Percentiles rank a stretch among this genome's conserved stretches.
These are phyloP conservation scores for Pyrocoelia pectoralis DNA, from an alignment of 2,888 invertebrate species.

Conservation along the genomic window DNA sequence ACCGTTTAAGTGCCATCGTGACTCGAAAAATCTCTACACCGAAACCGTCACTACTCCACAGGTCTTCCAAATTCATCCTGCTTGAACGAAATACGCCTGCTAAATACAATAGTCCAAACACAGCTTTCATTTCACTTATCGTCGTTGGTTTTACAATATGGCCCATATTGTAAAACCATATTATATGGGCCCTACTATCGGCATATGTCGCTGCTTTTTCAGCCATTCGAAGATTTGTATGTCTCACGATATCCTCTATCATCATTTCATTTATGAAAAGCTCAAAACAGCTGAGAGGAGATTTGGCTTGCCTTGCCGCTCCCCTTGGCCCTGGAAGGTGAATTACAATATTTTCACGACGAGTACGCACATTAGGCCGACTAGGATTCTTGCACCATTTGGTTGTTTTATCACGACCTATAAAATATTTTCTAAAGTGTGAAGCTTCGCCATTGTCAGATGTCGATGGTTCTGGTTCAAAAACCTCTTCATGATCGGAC, in stretches of 20 bases:
- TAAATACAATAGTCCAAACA: slow-evolving; percentile 7
- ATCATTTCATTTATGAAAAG: background rate
- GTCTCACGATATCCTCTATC: background rate
- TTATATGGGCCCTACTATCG: too few species aligned
- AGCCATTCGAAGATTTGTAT: background rate
- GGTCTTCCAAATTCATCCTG: background rate
- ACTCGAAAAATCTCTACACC: background rate
- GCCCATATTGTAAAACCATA: background rate
- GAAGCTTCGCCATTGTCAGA: background rate
- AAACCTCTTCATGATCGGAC: background rate
- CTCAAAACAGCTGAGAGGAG: background rate
- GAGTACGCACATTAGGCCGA: background rate
- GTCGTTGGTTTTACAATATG: background rate
- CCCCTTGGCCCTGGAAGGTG: too few species aligned
- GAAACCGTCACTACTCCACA: background rate
- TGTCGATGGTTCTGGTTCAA: background rate
- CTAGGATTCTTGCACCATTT: background rate
- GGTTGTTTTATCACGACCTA: background rate
- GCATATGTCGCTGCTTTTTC: background rate
- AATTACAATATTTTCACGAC: slow-evolving; percentile 1
- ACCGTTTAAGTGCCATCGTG: background rate
- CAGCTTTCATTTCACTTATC: background rate
- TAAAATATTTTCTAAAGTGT: background rate
- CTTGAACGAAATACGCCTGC: background rate
- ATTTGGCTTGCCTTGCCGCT: background rate